Percentiles rank a stretch among this genome's conserved stretches.
phyloP scores from a whole-genome alignment of 2,888 invertebrate species.

The Netelia inedita region DNA sequence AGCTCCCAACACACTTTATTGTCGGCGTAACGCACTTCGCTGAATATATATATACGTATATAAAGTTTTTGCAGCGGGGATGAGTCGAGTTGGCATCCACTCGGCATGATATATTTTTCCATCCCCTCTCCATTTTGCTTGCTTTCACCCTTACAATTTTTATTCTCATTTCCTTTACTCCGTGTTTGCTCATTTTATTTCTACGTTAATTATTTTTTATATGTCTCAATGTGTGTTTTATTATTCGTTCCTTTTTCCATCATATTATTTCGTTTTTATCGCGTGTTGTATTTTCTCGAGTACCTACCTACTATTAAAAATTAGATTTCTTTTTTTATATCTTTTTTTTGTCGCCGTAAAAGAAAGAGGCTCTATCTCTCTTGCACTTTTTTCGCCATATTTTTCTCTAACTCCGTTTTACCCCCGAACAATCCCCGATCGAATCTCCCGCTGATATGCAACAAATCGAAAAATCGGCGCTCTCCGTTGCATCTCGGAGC shows the following conservation, averaged over 20 bases:
- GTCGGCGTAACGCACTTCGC: constrained; percentile 27
- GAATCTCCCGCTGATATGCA: constrained; percentile 37
- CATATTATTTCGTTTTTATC: not conserved
- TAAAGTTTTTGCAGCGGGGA: constrained; percentile 10
- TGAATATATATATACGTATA: constrained; percentile 4
- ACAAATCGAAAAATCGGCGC: constrained; percentile 74
- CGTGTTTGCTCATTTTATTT: not conserved
- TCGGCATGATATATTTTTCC: constrained; percentile 22
- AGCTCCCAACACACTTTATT: constrained; percentile 53
- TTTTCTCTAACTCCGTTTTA: constrained; percentile 51
- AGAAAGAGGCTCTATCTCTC: not conserved
- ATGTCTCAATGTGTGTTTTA: not conserved
- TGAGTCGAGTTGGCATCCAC: constrained; percentile 48
- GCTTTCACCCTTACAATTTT: constrained; percentile 4
- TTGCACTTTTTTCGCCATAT: constrained; percentile 17
- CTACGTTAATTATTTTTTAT: not conserved
- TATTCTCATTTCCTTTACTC: not conserved
- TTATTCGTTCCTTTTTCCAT: not conserved
- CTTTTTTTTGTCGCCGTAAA: not conserved
- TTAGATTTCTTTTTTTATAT: not conserved
- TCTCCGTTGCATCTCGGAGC: constrained; percentile 47
- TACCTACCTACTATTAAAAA: not conserved
- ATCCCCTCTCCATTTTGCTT: constrained; percentile 24
- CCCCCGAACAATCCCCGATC: constrained; percentile 40
- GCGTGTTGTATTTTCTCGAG: not conserved